phyloP scores from a whole-genome alignment of 2,797 vertebrate genomes.

The Psittacula derbiana region DNA sequence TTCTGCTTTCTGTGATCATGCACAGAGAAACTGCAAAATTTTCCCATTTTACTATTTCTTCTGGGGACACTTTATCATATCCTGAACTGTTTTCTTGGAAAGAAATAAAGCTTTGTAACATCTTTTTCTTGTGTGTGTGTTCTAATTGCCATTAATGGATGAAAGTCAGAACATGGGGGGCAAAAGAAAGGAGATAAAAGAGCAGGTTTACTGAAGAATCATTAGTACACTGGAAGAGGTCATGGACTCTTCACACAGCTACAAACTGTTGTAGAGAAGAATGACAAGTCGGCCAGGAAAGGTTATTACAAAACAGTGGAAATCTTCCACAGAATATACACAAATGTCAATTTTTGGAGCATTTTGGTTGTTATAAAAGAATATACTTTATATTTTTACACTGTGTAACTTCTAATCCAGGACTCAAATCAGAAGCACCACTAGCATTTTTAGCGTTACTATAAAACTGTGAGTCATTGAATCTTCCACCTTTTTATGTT shows the following conservation, averaged over 20 bases:
- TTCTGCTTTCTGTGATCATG: neutral
- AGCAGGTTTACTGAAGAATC: neutral
- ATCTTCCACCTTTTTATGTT: neutral
- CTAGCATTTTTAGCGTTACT: neutral
- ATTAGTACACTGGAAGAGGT: neutral
- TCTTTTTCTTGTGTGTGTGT: neutral
- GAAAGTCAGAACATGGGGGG: neutral
- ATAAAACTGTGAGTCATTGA: accelerated
- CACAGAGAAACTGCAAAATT: neutral
- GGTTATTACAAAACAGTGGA: neutral
- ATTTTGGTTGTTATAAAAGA: neutral
- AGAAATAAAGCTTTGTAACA: neutral
- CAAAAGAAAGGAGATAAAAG: neutral
- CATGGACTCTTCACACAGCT: neutral
- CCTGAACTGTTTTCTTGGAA: neutral
- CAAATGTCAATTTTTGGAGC: neutral
- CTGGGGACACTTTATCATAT: neutral
- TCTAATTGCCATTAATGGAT: neutral
- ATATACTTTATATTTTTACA: neutral
- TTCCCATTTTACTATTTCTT: neutral
- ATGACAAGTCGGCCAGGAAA: neutral
- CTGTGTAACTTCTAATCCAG: neutral
- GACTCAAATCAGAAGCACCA: neutral
- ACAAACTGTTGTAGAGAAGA: neutral
- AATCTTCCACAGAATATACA: neutral